A percentile compares a stretch with the other conserved stretches of the same genome.
phyloP scores from a whole-genome alignment of 2,113 vertebrate genomes.

The Sylvietta virens region DNA sequence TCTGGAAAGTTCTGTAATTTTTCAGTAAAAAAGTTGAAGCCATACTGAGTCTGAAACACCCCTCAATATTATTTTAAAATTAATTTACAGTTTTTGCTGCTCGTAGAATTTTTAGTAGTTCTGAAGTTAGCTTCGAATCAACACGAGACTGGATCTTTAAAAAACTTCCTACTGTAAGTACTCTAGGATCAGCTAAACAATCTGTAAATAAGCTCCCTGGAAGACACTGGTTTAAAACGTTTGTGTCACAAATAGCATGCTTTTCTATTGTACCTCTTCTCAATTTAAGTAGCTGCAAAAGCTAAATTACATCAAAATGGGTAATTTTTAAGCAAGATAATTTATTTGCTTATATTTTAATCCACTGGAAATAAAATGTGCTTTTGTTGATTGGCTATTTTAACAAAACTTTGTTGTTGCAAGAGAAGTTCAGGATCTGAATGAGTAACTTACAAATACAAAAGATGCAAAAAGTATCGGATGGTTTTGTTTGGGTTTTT shows the following conservation, averaged over 20 bases:
- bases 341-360: not conserved
- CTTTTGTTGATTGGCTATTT: not conserved
- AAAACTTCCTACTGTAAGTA: constrained; percentile 11
- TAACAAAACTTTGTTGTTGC: not conserved
- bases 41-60: not conserved
- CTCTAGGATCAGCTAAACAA: constrained; percentile 42
- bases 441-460: not conserved
- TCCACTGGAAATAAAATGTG: not conserved
- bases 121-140: not conserved
- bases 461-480: not conserved
- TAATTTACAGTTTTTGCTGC: not conserved
- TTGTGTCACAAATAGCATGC: not conserved
- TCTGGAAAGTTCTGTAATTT: not conserved
- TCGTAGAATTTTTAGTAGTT: not conserved
- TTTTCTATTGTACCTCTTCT: not conserved
- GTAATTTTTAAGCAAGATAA: not conserved
- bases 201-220: constrained; percentile 54
- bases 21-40: constrained; percentile 1
- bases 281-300: constrained; percentile 23
- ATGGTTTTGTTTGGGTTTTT: not conserved
- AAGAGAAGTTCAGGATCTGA: not conserved
- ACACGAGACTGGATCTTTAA: not conserved
- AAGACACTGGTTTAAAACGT: constrained; percentile 24
- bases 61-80: constrained; percentile 9
- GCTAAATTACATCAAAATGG: not conserved